Evolutionary conservation across 1,140 invertebrate genomes (phyloP).

Genomic region (Penaeus indicus): DNA sequence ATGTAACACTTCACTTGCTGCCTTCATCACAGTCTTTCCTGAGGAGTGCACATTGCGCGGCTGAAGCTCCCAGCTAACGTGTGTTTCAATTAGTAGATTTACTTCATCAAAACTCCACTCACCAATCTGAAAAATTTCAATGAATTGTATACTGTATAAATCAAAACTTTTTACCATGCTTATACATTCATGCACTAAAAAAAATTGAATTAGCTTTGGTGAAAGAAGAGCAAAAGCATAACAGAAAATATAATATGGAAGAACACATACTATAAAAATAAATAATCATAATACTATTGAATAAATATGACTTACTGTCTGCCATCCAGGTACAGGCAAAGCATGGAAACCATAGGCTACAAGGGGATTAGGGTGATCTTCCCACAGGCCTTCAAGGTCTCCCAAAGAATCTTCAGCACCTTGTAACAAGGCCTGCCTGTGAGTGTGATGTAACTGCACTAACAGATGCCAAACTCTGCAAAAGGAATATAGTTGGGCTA

Average conservation of each 20-base stretch:
- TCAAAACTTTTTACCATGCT: neutral
- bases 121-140: constrained; percentile 17
- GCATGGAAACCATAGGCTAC: constrained; percentile 44
- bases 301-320: neutral
- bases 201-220: too few species aligned
- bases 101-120: constrained; percentile 48
- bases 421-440: neutral
- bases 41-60: constrained; percentile 9
- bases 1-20: constrained; percentile 25
- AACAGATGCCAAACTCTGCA: constrained; percentile 42
- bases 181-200: too few species aligned
- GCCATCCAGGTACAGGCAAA: constrained; percentile 32
- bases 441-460: constrained; percentile 28
- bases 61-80: constrained; percentile 33
- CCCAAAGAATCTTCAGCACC: neutral
- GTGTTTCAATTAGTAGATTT: constrained; percentile 20
- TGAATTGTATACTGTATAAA: neutral
- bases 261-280: neutral
- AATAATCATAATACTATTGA: neutral
- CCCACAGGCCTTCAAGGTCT: constrained; percentile 38
- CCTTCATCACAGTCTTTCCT: neutral
- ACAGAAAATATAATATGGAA: neutral
- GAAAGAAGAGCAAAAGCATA: too few species aligned
- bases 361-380: constrained; percentile 37
- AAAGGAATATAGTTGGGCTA: neutral